phyloP scores from a whole-genome alignment of 2,113 vertebrate genomes.

The Syrrhaptes paradoxus region DNA sequence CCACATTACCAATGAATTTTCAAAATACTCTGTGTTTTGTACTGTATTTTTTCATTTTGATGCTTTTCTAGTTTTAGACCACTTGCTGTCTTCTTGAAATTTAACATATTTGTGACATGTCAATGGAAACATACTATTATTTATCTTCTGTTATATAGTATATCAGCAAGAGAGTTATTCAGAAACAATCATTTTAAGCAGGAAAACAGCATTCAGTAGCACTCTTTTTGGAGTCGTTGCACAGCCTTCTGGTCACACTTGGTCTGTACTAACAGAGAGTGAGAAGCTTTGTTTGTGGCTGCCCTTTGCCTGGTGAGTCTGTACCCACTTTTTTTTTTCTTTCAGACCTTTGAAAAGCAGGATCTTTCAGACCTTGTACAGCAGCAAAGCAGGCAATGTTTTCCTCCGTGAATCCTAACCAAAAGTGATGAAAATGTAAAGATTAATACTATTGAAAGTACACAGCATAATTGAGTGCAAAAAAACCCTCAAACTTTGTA shows the following conservation, averaged over 20 bases:
- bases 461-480: background rate
- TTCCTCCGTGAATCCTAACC: background rate
- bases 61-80: constrained; percentile 15
- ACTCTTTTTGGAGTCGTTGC: background rate
- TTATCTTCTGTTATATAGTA: background rate
- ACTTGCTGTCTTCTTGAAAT: constrained; percentile 37
- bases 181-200: background rate
- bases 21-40: constrained; percentile 37
- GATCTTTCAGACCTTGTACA: background rate
- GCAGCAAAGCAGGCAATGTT: background rate
- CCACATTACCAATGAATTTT: constrained; percentile 53
- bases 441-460: background rate
- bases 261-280: background rate
- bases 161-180: background rate
- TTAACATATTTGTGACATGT: background rate
- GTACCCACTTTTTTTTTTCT: background rate
- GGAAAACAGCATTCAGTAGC: background rate
- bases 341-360: background rate
- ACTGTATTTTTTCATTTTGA: constrained; percentile 24
- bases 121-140: background rate
- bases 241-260: background rate
- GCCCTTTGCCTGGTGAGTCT: background rate
- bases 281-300: background rate
- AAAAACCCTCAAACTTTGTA: background rate
- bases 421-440: background rate